Evolutionary conservation across 2,113 vertebrate genomes (phyloP), one percentile per base, ranked within the genome.

Genomic region (Phalacrocorax aristotelis): DNA sequence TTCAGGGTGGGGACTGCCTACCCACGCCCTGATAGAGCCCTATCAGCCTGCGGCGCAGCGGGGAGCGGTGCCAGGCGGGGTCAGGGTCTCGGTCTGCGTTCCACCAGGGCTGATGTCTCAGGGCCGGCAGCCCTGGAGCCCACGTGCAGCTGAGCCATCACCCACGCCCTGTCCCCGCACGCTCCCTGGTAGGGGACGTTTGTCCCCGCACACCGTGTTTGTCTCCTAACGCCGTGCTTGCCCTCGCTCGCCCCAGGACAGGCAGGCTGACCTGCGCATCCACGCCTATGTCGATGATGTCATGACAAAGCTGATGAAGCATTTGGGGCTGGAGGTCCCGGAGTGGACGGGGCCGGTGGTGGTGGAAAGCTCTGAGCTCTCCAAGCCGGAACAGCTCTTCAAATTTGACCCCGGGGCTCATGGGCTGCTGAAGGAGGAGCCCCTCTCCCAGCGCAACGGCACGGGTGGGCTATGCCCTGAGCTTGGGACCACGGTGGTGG

Each of bases 271-370:
- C 97, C 97, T 99, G 69, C 98, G 98, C 64, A 99, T 99, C 97
- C 97, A 99, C 2, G 98, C 98, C 88, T 99, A 99, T 4, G 99
- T 99, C 1, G 99, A 99, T 1, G 98, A 99, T 3, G 98, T 99
- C 89, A 99, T 99, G 98, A 97, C 89, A 2, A 98, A 97, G 95
- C 97, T 99, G 91, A 99, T 99, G 99, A 98, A 98, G 77, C 96
- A 95, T 46, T 97, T 99, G 86, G 98, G 98, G 74, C 88, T 99
- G 90, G 98, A 99, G 69, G 98, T 99, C 66, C 99, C 99, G 0
- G 91, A 98, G 89, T 99, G 99, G 99, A 96, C 97, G 0, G 99
- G 99, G 27, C 99, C 99, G 0, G 97, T 96, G 1, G 90, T 99
- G 87, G 98, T 99, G 57, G 96, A 97, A 75, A 90, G 27, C 1